Conservation (phyloP, 2,113 vertebrate genomes). For the Todiramphus saurophagus region DNA sequence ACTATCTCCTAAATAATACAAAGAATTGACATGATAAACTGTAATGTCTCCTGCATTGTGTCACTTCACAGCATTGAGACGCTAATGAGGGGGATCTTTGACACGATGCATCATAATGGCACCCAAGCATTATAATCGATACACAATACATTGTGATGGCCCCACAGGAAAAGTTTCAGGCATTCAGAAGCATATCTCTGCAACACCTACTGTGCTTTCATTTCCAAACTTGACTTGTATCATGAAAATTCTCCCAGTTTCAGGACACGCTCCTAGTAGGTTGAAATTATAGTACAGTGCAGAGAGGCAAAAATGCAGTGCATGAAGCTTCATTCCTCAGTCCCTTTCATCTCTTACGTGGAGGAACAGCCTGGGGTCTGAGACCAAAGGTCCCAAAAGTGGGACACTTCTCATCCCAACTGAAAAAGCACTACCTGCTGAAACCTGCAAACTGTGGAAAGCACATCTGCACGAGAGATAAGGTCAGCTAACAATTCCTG, state of each 20-base stretch:
- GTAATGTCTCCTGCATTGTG: conserved; percentile 1
- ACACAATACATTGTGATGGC: not conserved
- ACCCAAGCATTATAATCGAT: not conserved
- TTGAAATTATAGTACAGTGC: not conserved
- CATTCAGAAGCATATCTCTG: not conserved
- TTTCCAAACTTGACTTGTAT: not conserved
- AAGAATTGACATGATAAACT: conserved; percentile 43
- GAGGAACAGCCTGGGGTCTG: not conserved
- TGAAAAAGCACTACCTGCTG: not conserved
- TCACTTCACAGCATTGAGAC: conserved; percentile 17
- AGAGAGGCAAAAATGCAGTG: not conserved
- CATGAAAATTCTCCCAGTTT: not conserved
- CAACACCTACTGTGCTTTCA: not conserved
- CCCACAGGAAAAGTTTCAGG: not conserved
- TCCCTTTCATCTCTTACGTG: not conserved
- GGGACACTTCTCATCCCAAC: not conserved
- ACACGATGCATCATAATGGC: not conserved
- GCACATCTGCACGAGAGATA: not conserved
- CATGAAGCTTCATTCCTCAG: not conserved
- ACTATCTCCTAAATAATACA: conserved; percentile 52
- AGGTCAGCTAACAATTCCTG: not conserved
- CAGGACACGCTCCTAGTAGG: not conserved
- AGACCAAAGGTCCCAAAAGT: not conserved
- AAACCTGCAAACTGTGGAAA: not conserved
- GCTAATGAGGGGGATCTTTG: conserved; percentile 24